Percentiles rank a stretch among this genome's conserved stretches.
These are phyloP conservation scores for Hirtodrosophila histrioides DNA, from an alignment of 2,888 invertebrate species.

Conservation along the genomic window DNA sequence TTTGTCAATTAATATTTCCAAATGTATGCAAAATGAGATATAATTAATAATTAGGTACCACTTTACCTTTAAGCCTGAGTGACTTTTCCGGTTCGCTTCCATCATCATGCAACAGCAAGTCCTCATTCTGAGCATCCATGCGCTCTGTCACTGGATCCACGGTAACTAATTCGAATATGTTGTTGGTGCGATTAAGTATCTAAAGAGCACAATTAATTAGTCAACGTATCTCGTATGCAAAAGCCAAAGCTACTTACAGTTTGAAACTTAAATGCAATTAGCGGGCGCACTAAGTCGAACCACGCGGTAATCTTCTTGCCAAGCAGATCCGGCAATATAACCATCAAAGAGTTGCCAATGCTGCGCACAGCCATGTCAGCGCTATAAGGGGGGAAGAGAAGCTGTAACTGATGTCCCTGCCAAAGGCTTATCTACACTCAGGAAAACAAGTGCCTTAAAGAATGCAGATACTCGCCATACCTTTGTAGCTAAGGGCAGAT, in stretches of 20 bases:
- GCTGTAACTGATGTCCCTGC: neutral
- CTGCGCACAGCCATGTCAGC: slow-evolving; percentile 94
- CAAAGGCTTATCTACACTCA: neutral
- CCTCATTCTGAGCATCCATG: slow-evolving; percentile 85
- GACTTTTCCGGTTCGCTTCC: slow-evolving; percentile 90
- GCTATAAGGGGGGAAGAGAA: slow-evolving; percentile 84
- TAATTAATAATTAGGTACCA: neutral
- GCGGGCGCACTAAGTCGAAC: slow-evolving; percentile 95
- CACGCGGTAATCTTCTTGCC: slow-evolving; percentile 96
- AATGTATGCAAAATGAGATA: too few relatives aligned
- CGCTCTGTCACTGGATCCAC: slow-evolving; percentile 93
- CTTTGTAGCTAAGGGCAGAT: too few relatives aligned
- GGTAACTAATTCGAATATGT: slow-evolving; percentile 97
- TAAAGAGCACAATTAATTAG: slow-evolving; percentile 81
- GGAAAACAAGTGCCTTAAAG: too few relatives aligned
- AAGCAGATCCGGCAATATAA: slow-evolving; percentile 93
- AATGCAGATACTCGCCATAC: too few relatives aligned
- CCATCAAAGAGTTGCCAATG: slow-evolving; percentile 95
- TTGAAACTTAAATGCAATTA: slow-evolving; percentile 97
- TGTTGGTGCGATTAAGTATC: slow-evolving; percentile 97
- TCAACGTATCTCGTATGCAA: neutral
- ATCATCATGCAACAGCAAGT: slow-evolving; percentile 85
- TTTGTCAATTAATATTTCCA: too few relatives aligned
- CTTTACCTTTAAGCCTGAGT: slow-evolving; percentile 90
- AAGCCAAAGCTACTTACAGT: slow-evolving; percentile 88